Percentiles rank a stretch among this genome's conserved stretches.
These are phyloP conservation scores for Xiphorhynchus elegans DNA, from an alignment of 2,113 vertebrate species.

Conservation along the genomic window DNA sequence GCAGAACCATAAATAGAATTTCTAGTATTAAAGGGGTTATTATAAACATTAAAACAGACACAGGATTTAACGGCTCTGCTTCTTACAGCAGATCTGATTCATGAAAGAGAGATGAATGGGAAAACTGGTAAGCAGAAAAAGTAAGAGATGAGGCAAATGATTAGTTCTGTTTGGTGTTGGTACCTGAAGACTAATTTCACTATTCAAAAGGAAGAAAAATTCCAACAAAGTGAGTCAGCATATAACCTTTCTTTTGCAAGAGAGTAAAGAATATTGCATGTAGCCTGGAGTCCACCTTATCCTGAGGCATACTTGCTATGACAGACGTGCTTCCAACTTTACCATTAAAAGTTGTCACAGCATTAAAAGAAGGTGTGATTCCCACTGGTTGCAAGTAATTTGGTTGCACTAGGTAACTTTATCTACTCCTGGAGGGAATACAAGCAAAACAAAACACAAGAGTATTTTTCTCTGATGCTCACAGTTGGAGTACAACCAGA, in stretches of 20 bases:
- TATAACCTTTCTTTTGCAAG: not conserved
- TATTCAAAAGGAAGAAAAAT: not conserved
- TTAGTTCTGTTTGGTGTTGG: not conserved
- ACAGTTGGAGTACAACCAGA: not conserved
- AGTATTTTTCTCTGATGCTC: not conserved
- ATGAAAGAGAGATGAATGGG: not conserved
- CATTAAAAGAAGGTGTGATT: not conserved
- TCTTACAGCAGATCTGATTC: not conserved
- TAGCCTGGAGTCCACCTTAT: not conserved
- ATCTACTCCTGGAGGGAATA: not conserved
- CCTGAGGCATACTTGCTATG: not conserved
- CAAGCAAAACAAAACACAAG: not conserved
- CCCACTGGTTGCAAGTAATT: not conserved
- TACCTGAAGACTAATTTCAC: not conserved
- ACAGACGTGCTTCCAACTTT: not conserved
- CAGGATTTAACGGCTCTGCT: not conserved
- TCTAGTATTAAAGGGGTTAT: not conserved
- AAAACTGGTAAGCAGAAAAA: not conserved
- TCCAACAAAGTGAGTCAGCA: not conserved
- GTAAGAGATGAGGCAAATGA: not conserved
- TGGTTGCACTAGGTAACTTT: not conserved
- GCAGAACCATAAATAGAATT: not conserved
- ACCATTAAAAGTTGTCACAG: not conserved
- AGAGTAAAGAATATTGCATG: not conserved
- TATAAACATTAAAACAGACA: not conserved